These are phyloP conservation scores for Argopecten irradians DNA, from an alignment of 1,140 invertebrate species.

Conservation along the genomic window DNA sequence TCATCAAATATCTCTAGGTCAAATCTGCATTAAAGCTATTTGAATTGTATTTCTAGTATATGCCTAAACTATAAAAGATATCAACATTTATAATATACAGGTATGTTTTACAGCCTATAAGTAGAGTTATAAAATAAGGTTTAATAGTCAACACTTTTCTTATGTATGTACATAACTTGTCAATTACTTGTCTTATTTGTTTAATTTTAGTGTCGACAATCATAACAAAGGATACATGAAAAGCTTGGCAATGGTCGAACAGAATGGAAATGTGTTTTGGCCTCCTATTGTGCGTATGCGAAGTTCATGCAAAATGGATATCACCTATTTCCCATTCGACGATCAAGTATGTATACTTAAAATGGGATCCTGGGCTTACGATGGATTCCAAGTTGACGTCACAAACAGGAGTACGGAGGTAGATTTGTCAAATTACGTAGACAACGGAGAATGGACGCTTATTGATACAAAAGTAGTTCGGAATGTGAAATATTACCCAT, in stretches of 20 bases:
- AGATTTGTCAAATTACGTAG: slow-evolving; percentile 71
- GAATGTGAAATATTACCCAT: slow-evolving; percentile 70
- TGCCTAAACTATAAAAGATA: too few species aligned
- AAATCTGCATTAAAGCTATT: too few species aligned
- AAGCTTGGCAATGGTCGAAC: slow-evolving; percentile 77
- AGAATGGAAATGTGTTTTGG: slow-evolving; percentile 80
- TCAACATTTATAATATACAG: too few species aligned
- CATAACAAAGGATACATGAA: slow-evolving; percentile 80
- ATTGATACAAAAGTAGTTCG: slow-evolving; percentile 69
- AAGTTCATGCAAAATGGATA: slow-evolving; percentile 93
- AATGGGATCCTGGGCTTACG: slow-evolving; percentile 80
- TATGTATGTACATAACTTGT: too few species aligned
- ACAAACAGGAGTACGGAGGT: slow-evolving; percentile 66
- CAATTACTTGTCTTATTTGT: too few species aligned
- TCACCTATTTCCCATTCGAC: slow-evolving; percentile 99
- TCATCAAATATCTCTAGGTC: too few species aligned
- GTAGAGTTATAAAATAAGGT: too few species aligned
- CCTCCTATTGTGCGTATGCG: slow-evolving; percentile 80
- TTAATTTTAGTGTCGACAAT: slow-evolving; percentile 80
- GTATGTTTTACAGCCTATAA: too few species aligned
- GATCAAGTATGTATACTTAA: slow-evolving; percentile 98
- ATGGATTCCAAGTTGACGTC: slow-evolving; percentile 79
- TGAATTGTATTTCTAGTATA: too few species aligned
- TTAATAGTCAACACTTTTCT: too few species aligned
- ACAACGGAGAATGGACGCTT: slow-evolving; percentile 74